These are phyloP conservation scores for Dinomys branickii DNA, from an alignment of 2,113 vertebrate genomes.

Conservation along the genomic window DNA sequence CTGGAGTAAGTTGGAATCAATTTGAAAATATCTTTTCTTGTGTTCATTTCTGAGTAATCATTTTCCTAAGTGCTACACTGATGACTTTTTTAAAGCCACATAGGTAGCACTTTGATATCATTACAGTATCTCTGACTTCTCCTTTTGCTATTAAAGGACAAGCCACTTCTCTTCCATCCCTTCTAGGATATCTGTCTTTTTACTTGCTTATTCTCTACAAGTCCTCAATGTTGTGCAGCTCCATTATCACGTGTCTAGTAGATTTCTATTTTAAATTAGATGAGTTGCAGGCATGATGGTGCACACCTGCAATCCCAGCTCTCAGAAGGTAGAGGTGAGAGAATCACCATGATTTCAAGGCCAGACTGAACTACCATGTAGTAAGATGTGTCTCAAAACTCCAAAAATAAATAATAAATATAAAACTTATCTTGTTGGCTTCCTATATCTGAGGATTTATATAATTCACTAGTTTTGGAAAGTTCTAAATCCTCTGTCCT, in stretches of 20 bases:
- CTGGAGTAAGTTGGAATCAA: neutral
- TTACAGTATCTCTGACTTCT: neutral
- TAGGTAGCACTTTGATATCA: neutral
- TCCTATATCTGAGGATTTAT: neutral
- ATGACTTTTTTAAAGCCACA: neutral
- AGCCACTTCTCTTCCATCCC: neutral
- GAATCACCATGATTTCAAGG: neutral
- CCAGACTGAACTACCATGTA: neutral
- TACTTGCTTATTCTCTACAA: neutral
- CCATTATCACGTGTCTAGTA: neutral
- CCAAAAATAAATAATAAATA: neutral
- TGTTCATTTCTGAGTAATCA: conserved; percentile 11
- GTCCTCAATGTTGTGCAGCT: neutral
- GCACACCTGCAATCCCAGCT: neutral
- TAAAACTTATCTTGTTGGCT: neutral
- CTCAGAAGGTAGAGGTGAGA: neutral
- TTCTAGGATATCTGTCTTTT: neutral
- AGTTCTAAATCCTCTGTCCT: neutral
- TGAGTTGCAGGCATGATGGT: neutral
- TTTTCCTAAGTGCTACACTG: neutral
- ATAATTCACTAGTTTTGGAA: neutral
- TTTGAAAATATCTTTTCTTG: conserved; percentile 7
- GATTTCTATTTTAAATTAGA: neutral
- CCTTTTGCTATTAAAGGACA: conserved; percentile 12
- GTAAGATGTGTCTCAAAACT: neutral